phyloP scores from a whole-genome alignment of 2,797 vertebrate species.

The Ptychadena robeensis region DNA sequence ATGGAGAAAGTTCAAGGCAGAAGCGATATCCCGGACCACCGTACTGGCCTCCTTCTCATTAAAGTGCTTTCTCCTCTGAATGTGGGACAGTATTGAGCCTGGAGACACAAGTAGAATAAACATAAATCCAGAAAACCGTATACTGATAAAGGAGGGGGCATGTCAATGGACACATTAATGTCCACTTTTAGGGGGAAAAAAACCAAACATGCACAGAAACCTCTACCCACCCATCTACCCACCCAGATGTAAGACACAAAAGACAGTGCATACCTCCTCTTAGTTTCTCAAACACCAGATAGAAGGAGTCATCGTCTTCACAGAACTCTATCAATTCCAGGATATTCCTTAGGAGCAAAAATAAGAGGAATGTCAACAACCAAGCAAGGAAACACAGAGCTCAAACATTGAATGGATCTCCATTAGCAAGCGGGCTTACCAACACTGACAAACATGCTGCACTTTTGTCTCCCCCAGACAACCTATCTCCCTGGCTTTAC shows the following conservation, averaged over 20 bases:
- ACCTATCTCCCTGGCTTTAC: no score
- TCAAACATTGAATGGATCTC: no score
- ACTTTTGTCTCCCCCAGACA: no score
- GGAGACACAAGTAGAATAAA: neutral
- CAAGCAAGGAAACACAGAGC: no score
- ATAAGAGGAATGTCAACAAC: neutral
- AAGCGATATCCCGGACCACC: constrained; percentile 90
- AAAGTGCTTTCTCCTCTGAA: constrained; percentile 93
- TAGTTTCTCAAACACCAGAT: constrained; percentile 97
- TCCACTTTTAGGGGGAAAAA: no score
- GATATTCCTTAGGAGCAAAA: constrained; percentile 84
- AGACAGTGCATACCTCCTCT: constrained; percentile 87
- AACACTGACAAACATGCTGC: no score
- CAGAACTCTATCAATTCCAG: constrained; percentile 96
- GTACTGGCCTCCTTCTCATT: constrained; percentile 93
- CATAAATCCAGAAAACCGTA: no score
- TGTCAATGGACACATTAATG: no score
- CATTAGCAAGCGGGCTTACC: no score
- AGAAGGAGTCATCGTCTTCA: constrained; percentile 91
- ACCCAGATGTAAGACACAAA: no score
- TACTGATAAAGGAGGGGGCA: no score
- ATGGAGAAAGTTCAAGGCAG: constrained; percentile 93
- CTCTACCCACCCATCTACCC: neutral
- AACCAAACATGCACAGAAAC: neutral
- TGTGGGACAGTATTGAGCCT: constrained; percentile 94